Base-by-base conservation (phyloP, 1,140 invertebrate species). In the Bicyclus anynana region DNA sequence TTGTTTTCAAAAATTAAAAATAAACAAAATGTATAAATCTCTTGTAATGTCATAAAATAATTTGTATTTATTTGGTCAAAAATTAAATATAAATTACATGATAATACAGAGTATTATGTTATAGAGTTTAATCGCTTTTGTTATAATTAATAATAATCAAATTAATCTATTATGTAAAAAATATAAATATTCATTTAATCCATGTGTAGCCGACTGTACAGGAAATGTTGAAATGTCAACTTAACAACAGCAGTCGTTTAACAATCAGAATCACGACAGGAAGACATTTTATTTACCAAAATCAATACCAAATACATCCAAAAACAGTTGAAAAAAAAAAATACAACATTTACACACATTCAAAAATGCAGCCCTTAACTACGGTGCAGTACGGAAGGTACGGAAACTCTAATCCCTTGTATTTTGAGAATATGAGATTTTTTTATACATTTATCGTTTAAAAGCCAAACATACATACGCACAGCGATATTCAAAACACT, bases 381-480 rank as follows among this genome's bases (percentile, higher is more conserved):
- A 75, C 56, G 56, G 75, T 84, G 74, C 72, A 76, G 66, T 72
- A 71, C 59, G 54, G 57, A 65, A 67, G 62, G 48, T 72, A 77
- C 69, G 65, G 73, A 81, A 74, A 82, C 66, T 55, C 74, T 80
- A 80, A 75, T 78, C 80, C 73, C 77, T 86, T 79, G 80, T 76
- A 78, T 76, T 26, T 67, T 70, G 71, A 78, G 62, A 76, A 70
- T 77, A 80, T 83, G 77, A 82, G 69, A 78, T n/a, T n/a, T n/a
- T 77, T 80, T 74, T 66, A 64, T 65, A 58, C 26, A 69, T 58
- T 76, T 74, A 79, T 76, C 54, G 78, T 76, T 33, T 80, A 83
- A 69, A 87, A 87, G 84, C 84, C 84, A 81, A 72, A 87, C 80
- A 84, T 76, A 83, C 79, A 81, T 72, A 83, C 74, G 74, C 72